phyloP scores from a whole-genome alignment of 2,888 invertebrate genomes.

The Drosophila leonis region DNA sequence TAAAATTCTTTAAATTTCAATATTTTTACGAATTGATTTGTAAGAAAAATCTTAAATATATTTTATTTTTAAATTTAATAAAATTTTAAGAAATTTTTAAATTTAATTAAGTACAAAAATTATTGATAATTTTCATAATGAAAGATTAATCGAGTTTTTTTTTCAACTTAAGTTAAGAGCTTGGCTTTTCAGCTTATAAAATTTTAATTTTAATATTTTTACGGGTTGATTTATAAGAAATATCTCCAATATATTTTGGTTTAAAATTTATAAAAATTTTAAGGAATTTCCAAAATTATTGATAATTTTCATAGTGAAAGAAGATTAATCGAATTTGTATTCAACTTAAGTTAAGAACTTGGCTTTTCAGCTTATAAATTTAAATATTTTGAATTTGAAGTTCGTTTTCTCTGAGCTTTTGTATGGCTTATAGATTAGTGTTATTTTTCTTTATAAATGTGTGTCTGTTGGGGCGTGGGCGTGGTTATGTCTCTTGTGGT shows the following conservation, averaged over 20 bases:
- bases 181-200: neutral
- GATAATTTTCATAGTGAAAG: neutral
- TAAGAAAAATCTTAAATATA: neutral
- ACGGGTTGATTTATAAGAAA: neutral
- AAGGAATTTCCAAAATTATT: neutral
- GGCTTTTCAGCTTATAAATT: neutral
- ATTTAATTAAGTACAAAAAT: neutral
- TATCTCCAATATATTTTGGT: neutral
- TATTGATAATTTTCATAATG: neutral
- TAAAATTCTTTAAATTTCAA: neutral
- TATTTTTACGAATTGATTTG: neutral
- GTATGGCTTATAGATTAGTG: slow-evolving; percentile 4
- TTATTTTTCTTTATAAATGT: slow-evolving; percentile 14
- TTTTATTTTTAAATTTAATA: neutral
- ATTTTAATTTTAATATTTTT: neutral
- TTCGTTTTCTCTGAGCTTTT: slow-evolving; percentile 3
- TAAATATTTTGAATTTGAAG: neutral
- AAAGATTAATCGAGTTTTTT: neutral
- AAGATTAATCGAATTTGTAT: neutral
- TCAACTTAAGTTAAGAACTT: neutral
- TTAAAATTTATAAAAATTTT: neutral
- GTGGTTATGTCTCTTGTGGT: slow-evolving; percentile 64
- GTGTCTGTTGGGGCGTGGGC: slow-evolving; percentile 33
- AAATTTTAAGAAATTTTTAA: neutral
- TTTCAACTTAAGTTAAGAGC: neutral